Evolutionary conservation across 2,113 vertebrate species (phyloP).

Genomic region (Planiliza haematocheilus): DNA sequence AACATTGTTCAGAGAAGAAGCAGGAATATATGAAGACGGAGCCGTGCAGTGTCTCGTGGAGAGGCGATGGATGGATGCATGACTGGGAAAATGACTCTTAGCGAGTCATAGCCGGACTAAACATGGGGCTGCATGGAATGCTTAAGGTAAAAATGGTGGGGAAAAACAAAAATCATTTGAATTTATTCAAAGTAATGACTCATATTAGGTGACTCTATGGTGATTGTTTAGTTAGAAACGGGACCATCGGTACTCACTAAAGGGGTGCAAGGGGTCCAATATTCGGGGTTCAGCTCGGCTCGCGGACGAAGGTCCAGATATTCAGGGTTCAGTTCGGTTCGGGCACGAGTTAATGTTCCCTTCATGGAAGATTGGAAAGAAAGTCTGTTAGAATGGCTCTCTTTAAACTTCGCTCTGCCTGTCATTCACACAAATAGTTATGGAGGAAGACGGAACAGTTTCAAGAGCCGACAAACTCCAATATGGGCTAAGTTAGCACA

Average conservation of each 20-base stretch:
- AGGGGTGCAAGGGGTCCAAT: conserved; percentile 88
- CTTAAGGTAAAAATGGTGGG: conserved; percentile 28
- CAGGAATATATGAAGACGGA: conserved; percentile 19
- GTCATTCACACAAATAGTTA: conserved; percentile 1
- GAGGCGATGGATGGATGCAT: conserved; percentile 34
- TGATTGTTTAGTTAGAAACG: conserved; percentile 57
- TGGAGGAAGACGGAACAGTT: not conserved
- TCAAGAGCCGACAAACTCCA: conserved; percentile 14
- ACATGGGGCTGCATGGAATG: conserved; percentile 32
- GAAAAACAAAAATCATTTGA: conserved; percentile 34
- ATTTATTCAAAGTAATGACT: conserved; percentile 40
- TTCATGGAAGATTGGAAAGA: conserved; percentile 76
- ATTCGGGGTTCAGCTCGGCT: conserved; percentile 87
- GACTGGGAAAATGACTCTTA: conserved; percentile 34
- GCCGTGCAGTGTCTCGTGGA: conserved; percentile 22
- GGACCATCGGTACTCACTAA: conserved; percentile 84
- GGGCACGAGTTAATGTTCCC: conserved; percentile 86
- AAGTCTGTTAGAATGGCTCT: conserved; percentile 62
- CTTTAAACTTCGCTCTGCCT: not conserved
- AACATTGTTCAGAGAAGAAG: conserved; percentile 29
- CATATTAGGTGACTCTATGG: conserved; percentile 42
- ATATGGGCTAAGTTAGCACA: conserved; percentile 25
- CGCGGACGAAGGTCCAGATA: conserved; percentile 87
- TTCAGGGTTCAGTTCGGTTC: conserved; percentile 88
- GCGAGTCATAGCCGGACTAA: conserved; percentile 24